phyloP scores from a whole-genome alignment of 2,797 vertebrate genomes.

The Sarcophilus harrisii region DNA sequence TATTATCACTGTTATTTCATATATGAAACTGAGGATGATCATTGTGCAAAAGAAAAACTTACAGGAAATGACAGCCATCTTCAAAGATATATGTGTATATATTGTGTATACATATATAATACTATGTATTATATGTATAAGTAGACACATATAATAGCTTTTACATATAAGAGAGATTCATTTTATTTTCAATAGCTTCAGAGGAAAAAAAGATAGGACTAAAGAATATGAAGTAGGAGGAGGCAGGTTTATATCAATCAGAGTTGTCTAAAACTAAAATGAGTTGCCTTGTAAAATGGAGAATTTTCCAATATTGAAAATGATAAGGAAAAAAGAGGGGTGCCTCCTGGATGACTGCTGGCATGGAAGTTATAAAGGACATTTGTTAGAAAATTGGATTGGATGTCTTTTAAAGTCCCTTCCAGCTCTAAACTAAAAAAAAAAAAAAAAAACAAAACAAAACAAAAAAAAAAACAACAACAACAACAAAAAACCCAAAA shows the following conservation, averaged over 20 bases:
- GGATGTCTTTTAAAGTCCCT: not conserved
- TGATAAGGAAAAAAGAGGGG: not conserved
- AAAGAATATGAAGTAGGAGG: not conserved
- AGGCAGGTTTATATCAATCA: not conserved
- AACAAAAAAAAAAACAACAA: too few species aligned
- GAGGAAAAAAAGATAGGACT: not conserved
- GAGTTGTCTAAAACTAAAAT: not conserved
- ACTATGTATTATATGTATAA: not conserved
- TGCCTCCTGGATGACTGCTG: not conserved
- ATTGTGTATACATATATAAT: not conserved
- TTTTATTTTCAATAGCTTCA: not conserved
- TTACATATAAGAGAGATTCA: not conserved
- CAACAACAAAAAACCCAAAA: too few species aligned
- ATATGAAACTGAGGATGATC: not conserved
- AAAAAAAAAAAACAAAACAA: too few species aligned
- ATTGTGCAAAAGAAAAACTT: not conserved
- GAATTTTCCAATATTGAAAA: not conserved
- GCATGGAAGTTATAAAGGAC: not conserved
- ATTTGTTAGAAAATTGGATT: not conserved
- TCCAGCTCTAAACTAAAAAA: not conserved
- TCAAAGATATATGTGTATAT: not conserved
- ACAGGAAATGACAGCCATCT: not conserved
- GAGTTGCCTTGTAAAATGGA: not conserved
- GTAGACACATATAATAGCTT: not conserved
- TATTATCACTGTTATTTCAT: not conserved